Base-by-base conservation (phyloP, 2,888 invertebrate species). In the Dynastes maya region DNA sequence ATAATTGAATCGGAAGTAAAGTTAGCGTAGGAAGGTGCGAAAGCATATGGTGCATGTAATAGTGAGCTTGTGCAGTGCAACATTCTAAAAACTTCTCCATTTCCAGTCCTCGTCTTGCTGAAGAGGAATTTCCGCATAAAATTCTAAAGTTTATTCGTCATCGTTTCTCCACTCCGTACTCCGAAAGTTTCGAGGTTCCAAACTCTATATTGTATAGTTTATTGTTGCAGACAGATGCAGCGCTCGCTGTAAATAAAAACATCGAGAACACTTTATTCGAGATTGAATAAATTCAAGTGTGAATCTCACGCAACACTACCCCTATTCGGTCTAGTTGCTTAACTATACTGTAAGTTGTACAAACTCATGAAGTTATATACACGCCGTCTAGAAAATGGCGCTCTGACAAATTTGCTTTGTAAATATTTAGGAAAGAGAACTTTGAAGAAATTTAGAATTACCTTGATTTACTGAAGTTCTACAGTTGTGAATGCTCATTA, bases 211-310 rank as follows among this genome's bases (percentile, higher is more conserved):
- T 37, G 76, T 67, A 67, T 76, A 68, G 76, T 76, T 76, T 76
- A 76, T 76, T 76, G 76, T 76, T 68, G 49, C 32, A 67, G 76
- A 76, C 76, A 76, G 76, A 76, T 76, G 76, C 40, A 27, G 40
- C 65, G 65, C 65, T 76, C 40, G 55, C 22, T 58, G 37, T 67
- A 68, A 76, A 76, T 67, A 76, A 76, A 68, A 58, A 55, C 68
- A 40, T 61, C 8, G 61, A 22, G 40, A 74, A 45, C 72, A 45
- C 72, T 74, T 71, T 71, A 61, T 63, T 61, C 61, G 22, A 63
- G 61, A 27, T 74, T 45, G 61, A 49, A 61, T 63, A 61, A 71
- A 55, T 55, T 71, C 71, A 40, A 11, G 71, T 71, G 55, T 11
- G 71, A 74, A 63, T 63, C 72, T 61, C 61, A 61, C 61, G 61